These are phyloP conservation scores for Hestina assimilis DNA, from an alignment of 1,140 invertebrate species.

Conservation along the genomic window DNA sequence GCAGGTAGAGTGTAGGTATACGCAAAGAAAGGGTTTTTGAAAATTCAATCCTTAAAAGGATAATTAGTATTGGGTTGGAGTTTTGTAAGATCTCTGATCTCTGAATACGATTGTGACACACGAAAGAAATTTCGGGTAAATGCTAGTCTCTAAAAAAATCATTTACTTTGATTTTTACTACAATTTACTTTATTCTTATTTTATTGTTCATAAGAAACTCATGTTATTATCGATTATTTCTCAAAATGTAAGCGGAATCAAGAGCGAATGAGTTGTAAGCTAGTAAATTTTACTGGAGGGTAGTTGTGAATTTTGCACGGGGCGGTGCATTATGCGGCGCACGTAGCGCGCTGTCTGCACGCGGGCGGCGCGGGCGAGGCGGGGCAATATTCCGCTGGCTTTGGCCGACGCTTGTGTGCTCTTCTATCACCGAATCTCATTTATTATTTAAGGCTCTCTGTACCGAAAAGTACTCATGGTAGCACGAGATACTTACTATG, in stretches of 20 bases:
- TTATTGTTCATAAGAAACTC: conserved; percentile 18
- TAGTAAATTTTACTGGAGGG: conserved; percentile 67
- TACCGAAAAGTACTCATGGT: conserved; percentile 55
- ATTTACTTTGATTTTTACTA: too few species aligned
- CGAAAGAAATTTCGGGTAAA: too few species aligned
- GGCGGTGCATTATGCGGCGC: conserved; percentile 69
- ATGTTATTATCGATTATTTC: conserved; percentile 20
- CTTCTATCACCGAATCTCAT: conserved; percentile 67
- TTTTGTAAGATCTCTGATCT: too few species aligned
- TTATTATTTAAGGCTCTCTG: conserved; percentile 68
- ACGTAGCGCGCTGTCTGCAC: conserved; percentile 73
- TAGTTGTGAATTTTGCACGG: conserved; percentile 75
- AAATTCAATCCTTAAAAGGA: too few species aligned
- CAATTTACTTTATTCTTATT: not conserved
- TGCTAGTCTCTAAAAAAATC: too few species aligned
- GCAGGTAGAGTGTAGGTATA: too few species aligned
- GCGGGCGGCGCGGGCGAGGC: conserved; percentile 40
- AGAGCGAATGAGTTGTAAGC: conserved; percentile 70
- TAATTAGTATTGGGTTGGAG: too few species aligned
- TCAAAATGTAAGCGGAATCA: conserved; percentile 45
- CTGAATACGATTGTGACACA: too few species aligned
- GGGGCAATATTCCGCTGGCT: conserved; percentile 45
- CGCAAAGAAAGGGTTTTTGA: too few species aligned
- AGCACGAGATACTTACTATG: conserved; percentile 47
- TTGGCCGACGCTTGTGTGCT: conserved; percentile 46